phyloP scores from a whole-genome alignment of 2,113 vertebrate species.

The Cololabis saira region DNA sequence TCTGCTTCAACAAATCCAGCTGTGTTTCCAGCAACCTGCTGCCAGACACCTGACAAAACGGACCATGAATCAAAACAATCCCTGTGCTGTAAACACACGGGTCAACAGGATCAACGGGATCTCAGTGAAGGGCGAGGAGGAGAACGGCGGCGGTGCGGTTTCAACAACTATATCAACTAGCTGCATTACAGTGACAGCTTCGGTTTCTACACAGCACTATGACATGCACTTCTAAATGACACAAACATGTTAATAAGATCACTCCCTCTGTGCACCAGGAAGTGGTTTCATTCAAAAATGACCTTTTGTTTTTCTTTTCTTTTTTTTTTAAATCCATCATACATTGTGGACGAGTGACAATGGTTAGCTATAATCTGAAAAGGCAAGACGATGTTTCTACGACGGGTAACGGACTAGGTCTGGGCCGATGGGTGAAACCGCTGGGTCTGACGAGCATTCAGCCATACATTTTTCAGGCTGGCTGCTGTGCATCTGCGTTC shows the following conservation, averaged over 20 bases:
- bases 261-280: conserved; percentile 41
- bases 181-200: conserved; percentile 15
- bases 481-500: background rate
- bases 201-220: conserved; percentile 7
- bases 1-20: conserved; percentile 27
- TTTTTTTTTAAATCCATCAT: conserved; percentile 13
- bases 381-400: conserved; percentile 48
- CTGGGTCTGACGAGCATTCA: background rate
- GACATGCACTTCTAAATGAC: conserved; percentile 56
- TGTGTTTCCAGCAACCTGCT: conserved; percentile 26
- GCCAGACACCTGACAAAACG: conserved; percentile 62
- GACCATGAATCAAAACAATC: conserved; percentile 20
- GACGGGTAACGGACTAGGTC: conserved; percentile 6
- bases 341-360: conserved; percentile 49
- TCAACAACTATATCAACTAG: conserved; percentile 33
- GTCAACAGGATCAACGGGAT: conserved; percentile 27
- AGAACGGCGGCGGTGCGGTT: conserved; percentile 15
- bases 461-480: background rate
- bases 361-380: conserved; percentile 53
- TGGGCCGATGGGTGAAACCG: conserved; percentile 12
- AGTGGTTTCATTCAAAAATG: conserved; percentile 47
- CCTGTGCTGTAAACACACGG: conserved; percentile 33
- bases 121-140: conserved; percentile 20
- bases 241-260: conserved; percentile 30
- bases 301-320: conserved; percentile 23